Evolutionary conservation across 2,797 vertebrate species (phyloP), one percentile per base, ranked within the genome.

Genomic region (Sebastes umbrosus): DNA sequence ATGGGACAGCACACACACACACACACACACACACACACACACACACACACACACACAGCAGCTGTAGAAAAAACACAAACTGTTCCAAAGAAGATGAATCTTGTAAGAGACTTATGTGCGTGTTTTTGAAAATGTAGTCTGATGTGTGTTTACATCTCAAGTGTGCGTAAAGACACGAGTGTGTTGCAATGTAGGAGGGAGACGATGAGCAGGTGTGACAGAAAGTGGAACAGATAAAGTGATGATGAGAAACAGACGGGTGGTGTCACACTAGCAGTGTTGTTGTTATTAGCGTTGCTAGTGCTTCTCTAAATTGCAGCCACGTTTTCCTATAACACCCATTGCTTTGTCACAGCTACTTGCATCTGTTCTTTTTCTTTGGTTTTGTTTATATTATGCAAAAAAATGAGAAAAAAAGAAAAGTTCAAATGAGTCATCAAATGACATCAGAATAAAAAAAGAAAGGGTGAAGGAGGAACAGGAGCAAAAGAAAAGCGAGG

Each of bases 321-420:
- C 79, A 87, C 71, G 68, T 90, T 88, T 76, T 31, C 78, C 75
- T 18, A 25, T 14, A 69, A 84, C 72, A 79, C 46, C 55, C 39
- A 46, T 3, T n/a, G 54, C 76, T 72, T 52, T 12, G 63, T 73
- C 84, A 46, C 66, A 29, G 50, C 52, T 69, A 7, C 68, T 73
- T 16, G 8, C 32, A 12, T 64, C 73, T 52, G 58, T 12, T 73
- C 73, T 36, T 59, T 29, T 34, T 73, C 24, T 27, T 13, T 18
- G 3, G 22, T 18, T 11, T 8, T 65, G 72, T 74, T 75, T 71
- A 29, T 50, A 25, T 69, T 25, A 2, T n/a, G 7, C 13, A 50
- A 34, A 74, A 39, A 6, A 46, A 46, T 0, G 39, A 18, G 14
- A 7, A 4, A 8, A 31, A 14, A 71, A 58, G 14, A 16, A 59